Evolutionary conservation across 2,888 invertebrate species (phyloP), one percentile per base, ranked within the genome.

Genomic region (Dioctria rufipes): DNA sequence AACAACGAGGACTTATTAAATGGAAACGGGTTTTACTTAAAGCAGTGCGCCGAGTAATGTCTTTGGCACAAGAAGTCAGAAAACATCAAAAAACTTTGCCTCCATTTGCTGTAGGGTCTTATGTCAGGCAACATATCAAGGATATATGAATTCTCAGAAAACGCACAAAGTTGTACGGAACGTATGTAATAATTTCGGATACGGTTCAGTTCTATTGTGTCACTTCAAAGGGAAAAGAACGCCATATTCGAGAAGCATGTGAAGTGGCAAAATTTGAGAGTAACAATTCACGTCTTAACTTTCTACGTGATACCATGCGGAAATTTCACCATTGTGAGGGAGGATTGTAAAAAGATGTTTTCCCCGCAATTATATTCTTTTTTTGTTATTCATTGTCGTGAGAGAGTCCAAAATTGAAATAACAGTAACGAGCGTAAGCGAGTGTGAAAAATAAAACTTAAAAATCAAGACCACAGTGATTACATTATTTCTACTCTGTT

Each of bases 211-310:
- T 8, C 58, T n/a, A 67, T 46, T 43, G 71, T 37, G 51, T 51
- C 39, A 71, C 51, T 51, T 71, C 71, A 71, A 71, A 71, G 39
- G 54, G 39, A 46, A 71, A 54, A 13, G 13, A 71, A 25, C 5
- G 40, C 5, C 58, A 58, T n/a, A 13, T 58, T 11, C 25, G 5
- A 58, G 8, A n/a, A 54, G 39, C 37, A 54, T 46, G 40, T 42
- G 71, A 71, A 71, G 54, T 71, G 54, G 71, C 71, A 71, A 71
- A 71, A 71, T 71, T 71, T 71, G 37, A 49, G 51, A 54, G 71
- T 39, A 71, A 9, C 39, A 49, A n/a, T 71, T 71, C n/a, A 71
- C n/a, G 46, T 25, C 46, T 67, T 67, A 46, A 5, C 54, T 25
- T 71, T 71, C 51, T 46, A 71, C 51, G 71, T 13, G 11, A 39